Evolutionary conservation across 2,888 invertebrate species (phyloP), one percentile per base, ranked within the genome.

Genomic region (Drosophila diplacantha): DNA sequence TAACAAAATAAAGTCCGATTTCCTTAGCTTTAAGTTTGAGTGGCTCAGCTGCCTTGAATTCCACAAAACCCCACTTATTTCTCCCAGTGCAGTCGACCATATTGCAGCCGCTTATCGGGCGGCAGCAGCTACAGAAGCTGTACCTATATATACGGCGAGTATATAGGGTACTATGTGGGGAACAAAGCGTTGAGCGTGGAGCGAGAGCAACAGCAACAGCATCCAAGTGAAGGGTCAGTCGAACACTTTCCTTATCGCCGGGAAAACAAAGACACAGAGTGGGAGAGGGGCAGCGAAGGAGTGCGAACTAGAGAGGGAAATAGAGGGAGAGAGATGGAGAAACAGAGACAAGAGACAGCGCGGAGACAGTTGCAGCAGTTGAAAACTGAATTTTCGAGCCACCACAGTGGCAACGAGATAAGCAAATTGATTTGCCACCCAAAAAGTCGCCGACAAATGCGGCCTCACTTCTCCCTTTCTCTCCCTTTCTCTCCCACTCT

Each of bases 401-500:
- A 9, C n/a, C 22, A n/a, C 47, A 49, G 47, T 31, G 57, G 41
- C 60, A 34, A 20, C 35, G 43, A 32, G 62, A 53, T 53, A 62
- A 69, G 76, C 74, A 75, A 75, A 79, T 79, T 73, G 74, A 73
- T 75, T 75, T 75, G 68, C 63, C 74, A 69, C 43, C 65, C 55
- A 53, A 44, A 64, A 64, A 52, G 53, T 44, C 35, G 37, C 37
- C 29, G 20, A 20, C 47, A 47, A 32, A 43, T 58, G 43, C 49
- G 14, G 47, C 46, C 39, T 16, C 53, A 24, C 34, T 44, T 34
- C 49, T 39, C 16, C n/a, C 4, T 5, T 11, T 49, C 16, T 16
- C 9, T 12, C 3, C 1, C 18, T 1, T 12, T 6, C 3, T 16
- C 18, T 5, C 16, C 1, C 20, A 2, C 20, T 1, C 9, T 32